A percentile compares a stretch with the other conserved stretches of the same genome.
Evolutionary conservation across 2,797 vertebrate species (phyloP).

Genomic region (Parauchenoglanis punctatus): DNA sequence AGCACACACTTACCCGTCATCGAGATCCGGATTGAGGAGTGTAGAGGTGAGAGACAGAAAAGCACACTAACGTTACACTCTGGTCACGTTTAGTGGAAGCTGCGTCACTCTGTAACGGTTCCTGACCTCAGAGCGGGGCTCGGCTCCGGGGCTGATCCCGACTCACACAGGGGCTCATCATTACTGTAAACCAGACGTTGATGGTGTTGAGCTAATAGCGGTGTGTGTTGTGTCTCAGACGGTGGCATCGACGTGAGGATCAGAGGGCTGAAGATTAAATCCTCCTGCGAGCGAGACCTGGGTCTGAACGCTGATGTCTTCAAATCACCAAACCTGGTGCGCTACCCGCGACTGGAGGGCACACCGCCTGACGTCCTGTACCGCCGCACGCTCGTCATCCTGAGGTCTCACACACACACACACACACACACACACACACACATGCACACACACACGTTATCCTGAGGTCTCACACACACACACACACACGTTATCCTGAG

Average conservation of each 20-base stretch:
- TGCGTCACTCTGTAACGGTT: no score
- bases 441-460: background rate
- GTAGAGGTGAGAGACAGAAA: constrained; percentile 79
- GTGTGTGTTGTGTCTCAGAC: constrained; percentile 71
- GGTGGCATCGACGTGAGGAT: constrained; percentile 96
- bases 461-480: constrained; percentile 73
- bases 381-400: constrained; percentile 87
- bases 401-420: constrained; percentile 77
- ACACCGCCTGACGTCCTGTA: constrained; percentile 89
- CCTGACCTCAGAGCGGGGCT: background rate
- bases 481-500: constrained; percentile 84
- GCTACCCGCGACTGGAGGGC: constrained; percentile 94
- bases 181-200: background rate
- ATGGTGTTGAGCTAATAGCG: background rate
- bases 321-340: constrained; percentile 89
- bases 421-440: background rate
- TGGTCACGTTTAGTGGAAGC: background rate
- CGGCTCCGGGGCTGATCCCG: background rate
- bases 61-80: background rate
- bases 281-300: constrained; percentile 89
- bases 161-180: no score
- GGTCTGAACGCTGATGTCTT: constrained; percentile 94
- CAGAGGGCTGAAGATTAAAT: constrained; percentile 94
- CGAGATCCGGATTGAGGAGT: constrained; percentile 93
- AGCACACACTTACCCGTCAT: constrained; percentile 88